Base-by-base conservation (phyloP, 2,797 vertebrate genomes). In the Scomberomorus guttatus region DNA sequence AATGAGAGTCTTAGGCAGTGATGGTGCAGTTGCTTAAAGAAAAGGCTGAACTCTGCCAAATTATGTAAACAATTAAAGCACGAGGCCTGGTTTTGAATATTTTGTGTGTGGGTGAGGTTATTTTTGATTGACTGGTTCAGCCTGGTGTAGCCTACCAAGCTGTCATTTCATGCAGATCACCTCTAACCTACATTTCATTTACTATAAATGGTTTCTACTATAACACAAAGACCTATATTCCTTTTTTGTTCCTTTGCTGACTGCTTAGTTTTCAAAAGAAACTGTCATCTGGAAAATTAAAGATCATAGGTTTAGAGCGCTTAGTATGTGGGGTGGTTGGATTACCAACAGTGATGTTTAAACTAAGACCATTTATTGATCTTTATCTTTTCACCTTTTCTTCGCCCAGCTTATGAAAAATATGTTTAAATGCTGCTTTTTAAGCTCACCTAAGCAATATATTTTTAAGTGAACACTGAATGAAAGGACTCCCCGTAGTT, bases 21-120 rank as follows among this genome's bases (percentile, higher is more conserved):
- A 72, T 77, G 72, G 68, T 66, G 76, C 72, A 73, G 69, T 61
- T 71, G 73, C 79, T 89, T 80, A 81, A 82, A 87, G 74, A 86
- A 89, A 80, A 77, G 59, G 44, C 75, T 63, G 20, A 72, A 85
- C 34, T 74, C 80, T 68, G 85, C 85, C 88, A 91, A 85, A 85
- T 87, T 34, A 86, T 89, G 66, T 72, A 88, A 91, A 90, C 90
- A 90, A 89, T 89, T 88, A 88, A 84, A 90, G 72, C 77, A 67
- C 57, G 62, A 68, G 84, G 59, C 69, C 64, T 11, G 70, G 18
- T 67, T 81, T 87, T 66, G 63, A 85, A 79, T 83, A 29, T 72
- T 76, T 59, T 44, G 29, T 75, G 73, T 39, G 88, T 87, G 82
- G 85, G 86, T 87, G 82, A 78, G 78, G 73, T 72, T 83, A 66